A percentile compares a stretch with the other conserved stretches of the same genome.
phyloP scores from a whole-genome alignment of 2,888 invertebrate genomes.

The Hofmannophila pseudospretella region DNA sequence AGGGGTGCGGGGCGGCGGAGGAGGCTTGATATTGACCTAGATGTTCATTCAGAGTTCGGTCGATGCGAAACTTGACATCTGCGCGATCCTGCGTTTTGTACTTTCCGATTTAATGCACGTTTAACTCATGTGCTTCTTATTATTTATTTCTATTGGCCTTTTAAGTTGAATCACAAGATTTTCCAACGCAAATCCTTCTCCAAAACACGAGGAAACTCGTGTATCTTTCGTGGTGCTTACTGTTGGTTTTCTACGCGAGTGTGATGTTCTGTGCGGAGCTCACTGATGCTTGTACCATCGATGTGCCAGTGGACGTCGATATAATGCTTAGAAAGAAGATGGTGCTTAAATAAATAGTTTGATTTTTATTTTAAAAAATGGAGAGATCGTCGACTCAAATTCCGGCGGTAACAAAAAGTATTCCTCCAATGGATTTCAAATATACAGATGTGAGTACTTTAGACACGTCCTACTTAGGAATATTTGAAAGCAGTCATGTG shows the following conservation, averaged over 20 bases:
- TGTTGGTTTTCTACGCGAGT: constrained; percentile 19
- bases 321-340: constrained; percentile 35
- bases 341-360: constrained; percentile 34
- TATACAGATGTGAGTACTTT: constrained; percentile 57
- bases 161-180: background rate
- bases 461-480: constrained; percentile 6
- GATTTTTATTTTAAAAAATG: constrained; percentile 5
- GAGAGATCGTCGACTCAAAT: constrained; percentile 32
- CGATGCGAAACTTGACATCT: constrained; percentile 77
- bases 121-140: constrained; percentile 37
- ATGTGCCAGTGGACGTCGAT: constrained; percentile 31
- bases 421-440: constrained; percentile 50
- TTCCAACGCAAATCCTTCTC: background rate
- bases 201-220: constrained; percentile 5
- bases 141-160: constrained; percentile 36
- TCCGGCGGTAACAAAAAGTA: constrained; percentile 45
- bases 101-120: constrained; percentile 60
- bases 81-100: constrained; percentile 73
- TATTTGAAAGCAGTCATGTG: constrained; percentile 3
- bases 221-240: background rate
- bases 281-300: constrained; percentile 31
- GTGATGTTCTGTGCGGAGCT: constrained; percentile 47
- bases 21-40: constrained; percentile 77
- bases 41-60: constrained; percentile 78
- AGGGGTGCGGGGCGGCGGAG: constrained; percentile 39